Evolutionary conservation across 2,113 vertebrate species (phyloP), one percentile per base, ranked within the genome.

Genomic region (Epinephelus fuscoguttatus): DNA sequence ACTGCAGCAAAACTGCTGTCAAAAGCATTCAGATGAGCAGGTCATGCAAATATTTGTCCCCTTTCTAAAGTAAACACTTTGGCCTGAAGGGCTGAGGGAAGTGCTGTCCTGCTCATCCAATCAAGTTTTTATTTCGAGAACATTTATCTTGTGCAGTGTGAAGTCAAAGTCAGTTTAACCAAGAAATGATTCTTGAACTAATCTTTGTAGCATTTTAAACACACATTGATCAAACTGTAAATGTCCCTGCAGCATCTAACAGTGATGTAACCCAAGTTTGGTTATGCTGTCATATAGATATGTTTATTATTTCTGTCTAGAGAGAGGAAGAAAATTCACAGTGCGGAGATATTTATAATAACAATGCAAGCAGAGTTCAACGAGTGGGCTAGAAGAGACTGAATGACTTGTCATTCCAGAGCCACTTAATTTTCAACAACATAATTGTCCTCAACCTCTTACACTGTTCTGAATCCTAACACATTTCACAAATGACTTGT

Each of bases 351-450:
- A 19, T 55, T 53, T 11, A 30, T 64, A 82, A 84, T 64, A 63
- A 56, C 74, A 76, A 45, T 57, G 45, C 71, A 61, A 53, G 21
- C 60, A 33, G 37, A 75, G 81, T 85, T 85, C 77, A 81, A 49
- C 53, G 91, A 83, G 92, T 91, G 89, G 91, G 91, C 84, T 79
- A 67, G 42, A 64, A 23, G 67, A 76, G 82, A 89, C 75, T 77
- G 57, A 88, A 53, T 66, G 59, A 80, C 80, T 71, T 85, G 76
- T 75, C 73, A 21, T 82, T 88, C 83, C 81, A 78, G 78, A 70
- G 73, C 84, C 92, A 91, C 92, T 94, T 93, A 82, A 89, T 84
- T 82, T 81, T 91, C 79, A 88, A 91, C 85, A 87, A 86, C 84
- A 91, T 93, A 93, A 94, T 94, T 91, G 69, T 89, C 57, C 74